These are phyloP conservation scores for Zaprionus lineosus DNA, from an alignment of 2,888 invertebrate species.

Conservation along the genomic window DNA sequence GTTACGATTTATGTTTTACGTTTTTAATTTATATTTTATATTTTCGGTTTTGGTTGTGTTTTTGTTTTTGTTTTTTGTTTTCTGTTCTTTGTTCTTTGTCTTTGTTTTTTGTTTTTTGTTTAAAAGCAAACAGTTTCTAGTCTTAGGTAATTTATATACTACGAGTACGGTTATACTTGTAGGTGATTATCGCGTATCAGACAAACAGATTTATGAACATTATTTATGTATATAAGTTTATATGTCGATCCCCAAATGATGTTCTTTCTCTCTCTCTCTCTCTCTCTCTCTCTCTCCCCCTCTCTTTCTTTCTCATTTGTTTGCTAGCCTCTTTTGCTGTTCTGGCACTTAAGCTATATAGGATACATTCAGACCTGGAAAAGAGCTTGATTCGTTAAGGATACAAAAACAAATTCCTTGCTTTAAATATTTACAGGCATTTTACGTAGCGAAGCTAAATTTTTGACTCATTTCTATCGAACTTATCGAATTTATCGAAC, in stretches of 20 bases:
- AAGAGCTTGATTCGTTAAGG: slow-evolving; percentile 41
- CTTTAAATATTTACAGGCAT: slow-evolving; percentile 71
- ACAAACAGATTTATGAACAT: slow-evolving; percentile 38
- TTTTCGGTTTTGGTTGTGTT: too few species aligned
- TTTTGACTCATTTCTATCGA: too few species aligned
- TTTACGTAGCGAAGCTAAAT: slow-evolving; percentile 71
- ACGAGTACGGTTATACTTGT: slow-evolving; percentile 10
- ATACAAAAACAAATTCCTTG: slow-evolving; percentile 17
- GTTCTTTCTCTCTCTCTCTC: too few species aligned
- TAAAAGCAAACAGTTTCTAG: slow-evolving; percentile 23
- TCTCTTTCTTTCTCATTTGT: slow-evolving; percentile 11
- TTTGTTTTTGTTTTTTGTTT: too few species aligned
- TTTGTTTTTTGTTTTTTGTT: too few species aligned
- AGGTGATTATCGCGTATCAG: slow-evolving; percentile 39
- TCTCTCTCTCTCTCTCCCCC: background rate
- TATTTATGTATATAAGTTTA: too few species aligned
- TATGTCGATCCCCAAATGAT: too few species aligned
- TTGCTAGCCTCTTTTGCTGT: slow-evolving; percentile 24
- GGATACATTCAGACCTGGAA: slow-evolving; percentile 53
- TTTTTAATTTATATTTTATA: too few species aligned
- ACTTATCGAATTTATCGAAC: too few species aligned
- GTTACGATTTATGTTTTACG: too few species aligned
- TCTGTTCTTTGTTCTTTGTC: too few species aligned
- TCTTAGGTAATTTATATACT: slow-evolving; percentile 23
- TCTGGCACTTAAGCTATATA: slow-evolving; percentile 39